Evolutionary conservation across 2,797 vertebrate species (phyloP), one percentile per base, ranked within the genome.

Genomic region (Vultur gryphus): DNA sequence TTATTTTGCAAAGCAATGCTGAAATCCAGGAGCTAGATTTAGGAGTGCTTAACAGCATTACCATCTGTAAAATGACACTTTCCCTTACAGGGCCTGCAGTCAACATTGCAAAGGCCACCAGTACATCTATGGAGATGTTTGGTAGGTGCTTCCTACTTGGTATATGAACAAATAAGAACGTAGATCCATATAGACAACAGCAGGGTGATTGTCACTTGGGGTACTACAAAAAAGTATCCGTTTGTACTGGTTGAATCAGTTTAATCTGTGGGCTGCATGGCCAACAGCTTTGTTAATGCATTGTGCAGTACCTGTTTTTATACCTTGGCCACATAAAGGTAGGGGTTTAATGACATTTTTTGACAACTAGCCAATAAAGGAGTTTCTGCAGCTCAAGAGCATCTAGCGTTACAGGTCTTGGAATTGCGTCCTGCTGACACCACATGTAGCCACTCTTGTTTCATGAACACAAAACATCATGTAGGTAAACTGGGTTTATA

Each of bases 161-260:
- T 37, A 4, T 19, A 2, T 1, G 43, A 59, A 58, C 44, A 59
- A 33, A 33, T 1, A 4, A 28, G 33, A n/a, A 17, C 4, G 26
- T 4, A 26, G 59, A 35, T 77, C 78, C 66, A 4, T 39, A 6
- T 15, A 41, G n/a, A 29, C 13, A 31, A 8, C 35, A 59, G 61
- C 62, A 51, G 44, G 37, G 48, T 25, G 57, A 7, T 23, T 37
- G 52, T 33, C 64, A 10, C 64, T 25, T 5, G 72, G 83, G 69
- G 7, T 39, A 16, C 46, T 46, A 25, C 66, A 13, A 24, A 9
- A n/a, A 37, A 37, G 35, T 71, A 46, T 5, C 52, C 21, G 1
- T 19, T 37, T 24, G 25, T 11, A 52, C 35, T 54, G 39, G 4
- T 44, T 14, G 2, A 13, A 31, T 39, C 7, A 7, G 16, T 39